Base-by-base conservation (phyloP, 2,888 invertebrate genomes). In the Boloria euphrosyne region DNA sequence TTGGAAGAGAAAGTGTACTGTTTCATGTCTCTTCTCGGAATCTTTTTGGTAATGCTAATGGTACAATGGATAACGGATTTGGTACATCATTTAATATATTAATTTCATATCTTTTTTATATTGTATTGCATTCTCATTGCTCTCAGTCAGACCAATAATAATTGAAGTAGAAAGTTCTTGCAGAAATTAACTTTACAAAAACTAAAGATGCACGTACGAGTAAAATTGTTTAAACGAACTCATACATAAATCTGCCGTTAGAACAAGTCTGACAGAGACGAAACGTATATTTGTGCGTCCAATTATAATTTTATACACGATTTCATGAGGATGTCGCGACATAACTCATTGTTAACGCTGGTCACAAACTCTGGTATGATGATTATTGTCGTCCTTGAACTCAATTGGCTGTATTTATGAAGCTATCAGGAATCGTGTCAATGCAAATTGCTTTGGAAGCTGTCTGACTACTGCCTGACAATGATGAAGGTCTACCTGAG, bases 291-390 rank as follows among this genome's bases (percentile, higher is more conserved):
- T 84, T 81, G 82, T 82, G 76, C 79, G 77, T 80, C 82, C 86
- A 88, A 89, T 89, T 89, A 90, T 89, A 86, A 86, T 87, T 89
- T 89, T 85, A 89, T 87, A 83, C 76, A 84, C 86, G 83, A 85
- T 86, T 86, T 87, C 86, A 87, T 87, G 89, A 89, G 85, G 90
- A 90, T 86, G 79, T 80, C 78, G 84, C 83, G 80, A 81, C 81
- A 84, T 86, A 85, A 84, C 82, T 89, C 85, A 91, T 92, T 92
- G 90, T 91, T 89, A 86, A 90, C 86, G 84, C 89, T 86, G 89
- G 87, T 89, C 91, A 87, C 91, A 90, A 80, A 83, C 84, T 78
- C 79, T 80, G 82, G 75, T 80, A 82, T 85, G 85, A 87, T 85
- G 87, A 84, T 89, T 86, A 88, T 85, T 78, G 76, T 76, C 82